A percentile compares a stretch with the other conserved stretches of the same genome.
Conservation (phyloP, 2,113 vertebrate genomes). For the Xiphias gladius region DNA sequence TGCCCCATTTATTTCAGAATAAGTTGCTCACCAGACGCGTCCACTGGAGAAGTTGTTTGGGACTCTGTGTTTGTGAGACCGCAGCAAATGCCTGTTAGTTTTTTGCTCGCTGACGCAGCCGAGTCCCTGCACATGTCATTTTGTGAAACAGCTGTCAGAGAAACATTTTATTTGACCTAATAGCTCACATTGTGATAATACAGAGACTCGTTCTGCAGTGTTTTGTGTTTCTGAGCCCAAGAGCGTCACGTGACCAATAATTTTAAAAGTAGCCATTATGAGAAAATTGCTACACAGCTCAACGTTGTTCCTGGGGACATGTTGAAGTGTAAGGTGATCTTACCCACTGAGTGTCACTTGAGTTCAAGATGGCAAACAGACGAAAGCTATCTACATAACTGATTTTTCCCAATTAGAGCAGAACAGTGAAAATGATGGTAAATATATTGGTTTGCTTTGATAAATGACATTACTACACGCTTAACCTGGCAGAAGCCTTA, state of each 20-base stretch:
- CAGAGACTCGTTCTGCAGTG: background rate
- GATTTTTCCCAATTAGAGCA: background rate
- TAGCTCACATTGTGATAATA: background rate
- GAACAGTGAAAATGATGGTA: background rate
- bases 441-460: conserved; percentile 26
- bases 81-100: background rate
- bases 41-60: background rate
- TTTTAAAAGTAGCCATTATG: background rate
- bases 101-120: too few species aligned
- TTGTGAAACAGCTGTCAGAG: background rate
- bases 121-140: background rate
- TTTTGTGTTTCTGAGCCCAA: background rate
- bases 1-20: background rate
- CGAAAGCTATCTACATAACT: background rate
- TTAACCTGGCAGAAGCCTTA: background rate
- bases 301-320: background rate
- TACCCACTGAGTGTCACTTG: background rate
- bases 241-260: background rate
- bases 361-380: background rate
- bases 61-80: background rate
- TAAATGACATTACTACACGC: background rate
- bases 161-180: background rate
- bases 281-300: background rate
- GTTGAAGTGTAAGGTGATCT: background rate
- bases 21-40: background rate